A percentile compares a stretch with the other conserved stretches of the same genome.
Conservation (phyloP, 1,140 invertebrate species). For the Tetraneura akinire region DNA sequence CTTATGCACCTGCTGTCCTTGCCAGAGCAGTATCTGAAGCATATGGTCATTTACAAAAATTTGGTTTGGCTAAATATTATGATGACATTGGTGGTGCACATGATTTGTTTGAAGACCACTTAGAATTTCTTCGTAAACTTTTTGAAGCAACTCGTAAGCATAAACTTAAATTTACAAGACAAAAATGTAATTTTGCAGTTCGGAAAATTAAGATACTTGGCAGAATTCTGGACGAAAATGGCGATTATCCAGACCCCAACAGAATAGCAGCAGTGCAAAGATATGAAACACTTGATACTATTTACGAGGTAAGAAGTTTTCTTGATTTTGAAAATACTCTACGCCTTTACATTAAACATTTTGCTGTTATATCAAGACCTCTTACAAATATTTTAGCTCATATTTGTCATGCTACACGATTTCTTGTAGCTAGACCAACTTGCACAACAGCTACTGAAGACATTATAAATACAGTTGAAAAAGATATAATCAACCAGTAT, state of each 20-base stretch:
- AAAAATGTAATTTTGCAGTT: neutral
- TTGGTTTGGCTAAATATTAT: slow-evolving; percentile 15
- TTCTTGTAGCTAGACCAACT: slow-evolving; percentile 4
- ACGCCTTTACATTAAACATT: neutral
- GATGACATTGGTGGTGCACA: neutral
- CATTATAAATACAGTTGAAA: neutral
- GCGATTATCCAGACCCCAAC: neutral
- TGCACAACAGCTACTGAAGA: slow-evolving; percentile 6
- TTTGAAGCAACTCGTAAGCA: slow-evolving; percentile 20
- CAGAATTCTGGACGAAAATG: neutral
- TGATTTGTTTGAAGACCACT: neutral
- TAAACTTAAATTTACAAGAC: neutral
- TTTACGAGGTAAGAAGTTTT: slow-evolving; percentile 9
- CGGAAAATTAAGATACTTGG: slow-evolving; percentile 1
- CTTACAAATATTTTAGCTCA: neutral
- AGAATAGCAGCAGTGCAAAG: neutral
- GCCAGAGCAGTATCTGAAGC: neutral
- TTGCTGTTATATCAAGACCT: neutral
- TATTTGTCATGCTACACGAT: no score
- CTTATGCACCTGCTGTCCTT: neutral
- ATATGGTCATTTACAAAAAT: neutral
- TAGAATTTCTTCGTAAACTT: neutral
- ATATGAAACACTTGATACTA: neutral
- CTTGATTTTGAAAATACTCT: slow-evolving; percentile 7
- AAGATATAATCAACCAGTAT: slow-evolving; percentile 3